phyloP scores from a whole-genome alignment of 2,797 vertebrate species.

The Molossus molossus region DNA sequence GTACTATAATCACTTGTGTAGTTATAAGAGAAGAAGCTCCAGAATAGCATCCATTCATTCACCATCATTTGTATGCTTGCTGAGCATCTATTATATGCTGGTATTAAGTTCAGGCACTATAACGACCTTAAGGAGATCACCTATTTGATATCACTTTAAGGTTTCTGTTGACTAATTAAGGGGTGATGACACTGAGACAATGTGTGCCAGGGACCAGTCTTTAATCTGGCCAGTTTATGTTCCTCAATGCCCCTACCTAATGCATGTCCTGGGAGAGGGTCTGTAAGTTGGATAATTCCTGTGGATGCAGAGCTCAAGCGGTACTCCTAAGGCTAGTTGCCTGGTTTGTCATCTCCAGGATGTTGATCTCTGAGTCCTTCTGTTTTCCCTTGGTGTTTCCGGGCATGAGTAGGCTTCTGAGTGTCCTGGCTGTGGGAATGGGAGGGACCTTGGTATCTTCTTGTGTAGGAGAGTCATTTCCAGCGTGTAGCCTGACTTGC shows the following conservation, averaged over 20 bases:
- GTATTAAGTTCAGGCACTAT: not conserved
- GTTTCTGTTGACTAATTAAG: conserved; percentile 2
- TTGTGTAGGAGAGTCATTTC: not conserved
- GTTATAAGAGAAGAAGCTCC: not conserved
- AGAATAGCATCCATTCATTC: not conserved
- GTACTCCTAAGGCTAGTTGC: not conserved
- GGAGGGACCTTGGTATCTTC: not conserved
- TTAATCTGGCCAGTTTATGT: not conserved
- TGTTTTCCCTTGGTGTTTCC: not conserved
- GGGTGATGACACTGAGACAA: not conserved
- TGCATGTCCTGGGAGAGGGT: conserved; percentile 20
- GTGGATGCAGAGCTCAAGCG: not conserved
- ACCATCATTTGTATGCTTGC: not conserved
- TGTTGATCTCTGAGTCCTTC: not conserved
- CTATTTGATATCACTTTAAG: conserved; percentile 15
- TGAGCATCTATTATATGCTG: not conserved
- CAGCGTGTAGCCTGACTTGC: not conserved
- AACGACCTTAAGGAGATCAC: not conserved
- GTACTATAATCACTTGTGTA: not conserved
- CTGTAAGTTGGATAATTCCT: not conserved
- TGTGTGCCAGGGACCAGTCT: not conserved
- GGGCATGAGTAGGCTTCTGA: not conserved
- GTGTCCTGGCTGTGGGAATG: not conserved
- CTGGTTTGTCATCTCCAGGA: not conserved
- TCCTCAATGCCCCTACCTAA: not conserved